Base-by-base conservation (phyloP, 1,140 invertebrate species). In the Hestina assimilis region DNA sequence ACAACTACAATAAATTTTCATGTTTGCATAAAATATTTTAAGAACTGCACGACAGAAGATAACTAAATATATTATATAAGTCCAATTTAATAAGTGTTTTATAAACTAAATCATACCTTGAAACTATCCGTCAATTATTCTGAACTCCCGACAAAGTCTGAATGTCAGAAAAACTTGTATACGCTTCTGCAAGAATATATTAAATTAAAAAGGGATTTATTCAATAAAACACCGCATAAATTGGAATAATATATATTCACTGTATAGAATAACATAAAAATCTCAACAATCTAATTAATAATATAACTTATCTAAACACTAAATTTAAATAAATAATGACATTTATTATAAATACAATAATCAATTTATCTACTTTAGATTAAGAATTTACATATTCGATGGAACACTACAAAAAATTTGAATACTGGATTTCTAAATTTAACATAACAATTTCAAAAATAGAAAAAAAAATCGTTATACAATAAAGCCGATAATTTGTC, bases 231-330 rank as follows among this genome's bases (percentile, higher is more conserved):
- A 51, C 23, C 24, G 14, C 8, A 41, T 64, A 62, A 69, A 72
- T 64, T 76, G 69, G 63, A 72, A 74, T 74, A 75, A 73, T 71
- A 76, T 66, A 72, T 72, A 76, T 76, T 73, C 69, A 72, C 71
- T 69, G 66, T 76, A 66, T 61, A 72, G 65, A 68, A 68, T 72
- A 72, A 63, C 72, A 76, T 63, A 68, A 63, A 63, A 73, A 63
- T 65, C 65, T 72, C 57, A 76, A 74, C 74, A 74, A 69, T 72
- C 64, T 76, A 74, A 59, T 59, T 60, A 58, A n/a, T n/a, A n/a
- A n/a, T n/a, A n/a, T n/a, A 62, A 6, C 50, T 72, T 56, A 59
- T 51, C 59, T 72, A 65, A 65, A 66, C 63, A 63, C 64, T 35
- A 33, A 62, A 51, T 63, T 60, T 53, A 59, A 42, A 61, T 38